Percentiles rank a stretch among this genome's conserved stretches.
Evolutionary conservation across 2,113 vertebrate genomes (phyloP).

Genomic region (Cariama cristata): DNA sequence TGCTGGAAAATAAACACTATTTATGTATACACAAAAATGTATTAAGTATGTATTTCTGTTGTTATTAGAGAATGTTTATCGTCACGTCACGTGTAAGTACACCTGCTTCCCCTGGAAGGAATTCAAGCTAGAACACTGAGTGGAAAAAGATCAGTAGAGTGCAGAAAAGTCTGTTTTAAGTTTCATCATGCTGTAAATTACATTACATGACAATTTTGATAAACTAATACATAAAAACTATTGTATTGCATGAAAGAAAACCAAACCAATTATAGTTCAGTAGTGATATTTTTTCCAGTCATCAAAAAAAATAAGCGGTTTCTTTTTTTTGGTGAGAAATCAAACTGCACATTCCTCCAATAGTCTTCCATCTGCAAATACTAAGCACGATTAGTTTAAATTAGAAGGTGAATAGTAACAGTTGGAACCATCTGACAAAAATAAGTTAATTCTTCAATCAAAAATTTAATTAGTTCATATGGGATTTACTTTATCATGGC

Average conservation of each 20-base stretch:
- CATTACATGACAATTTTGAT: neutral
- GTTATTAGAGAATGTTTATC: neutral
- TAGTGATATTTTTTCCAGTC: conserved; percentile 9
- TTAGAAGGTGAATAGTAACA: conserved; percentile 7
- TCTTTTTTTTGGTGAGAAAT: neutral
- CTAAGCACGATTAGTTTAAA: conserved; percentile 25
- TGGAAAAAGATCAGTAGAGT: neutral
- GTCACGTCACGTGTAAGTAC: neutral
- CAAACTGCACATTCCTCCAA: conserved; percentile 26
- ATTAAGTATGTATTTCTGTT: neutral
- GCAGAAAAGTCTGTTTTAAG: neutral
- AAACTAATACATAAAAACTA: neutral
- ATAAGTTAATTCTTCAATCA: conserved; percentile 15
- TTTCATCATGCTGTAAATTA: conserved; percentile 18
- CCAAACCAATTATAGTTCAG: conserved; percentile 58
- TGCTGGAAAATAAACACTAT: neutral
- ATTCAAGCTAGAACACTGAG: neutral
- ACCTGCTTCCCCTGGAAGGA: neutral
- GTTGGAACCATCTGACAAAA: neutral
- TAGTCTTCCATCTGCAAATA: conserved; percentile 18
- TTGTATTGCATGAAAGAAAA: conserved; percentile 4
- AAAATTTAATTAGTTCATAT: conserved; percentile 26
- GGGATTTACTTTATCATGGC: neutral
- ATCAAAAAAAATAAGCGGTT: conserved; percentile 35
- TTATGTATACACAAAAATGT: neutral